These are phyloP conservation scores for Mythimna ferrago DNA, from an alignment of 2,888 invertebrate species.

Conservation along the genomic window DNA sequence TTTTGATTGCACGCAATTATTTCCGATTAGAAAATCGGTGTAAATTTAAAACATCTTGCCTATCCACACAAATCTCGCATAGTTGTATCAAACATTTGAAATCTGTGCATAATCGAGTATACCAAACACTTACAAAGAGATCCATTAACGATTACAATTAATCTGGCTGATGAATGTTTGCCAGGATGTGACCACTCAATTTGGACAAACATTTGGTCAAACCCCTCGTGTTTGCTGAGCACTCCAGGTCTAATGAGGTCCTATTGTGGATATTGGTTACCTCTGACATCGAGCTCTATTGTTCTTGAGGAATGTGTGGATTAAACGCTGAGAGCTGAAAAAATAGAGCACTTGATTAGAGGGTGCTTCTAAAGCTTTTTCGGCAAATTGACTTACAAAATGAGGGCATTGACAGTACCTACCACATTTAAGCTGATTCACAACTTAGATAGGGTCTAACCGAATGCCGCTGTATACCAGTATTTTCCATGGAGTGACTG, in stretches of 20 bases:
- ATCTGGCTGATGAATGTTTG: slow-evolving; percentile 89
- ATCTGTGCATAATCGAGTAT: slow-evolving; percentile 68
- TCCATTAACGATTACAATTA: slow-evolving; percentile 87
- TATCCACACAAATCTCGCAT: slow-evolving; percentile 21
- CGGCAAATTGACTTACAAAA: slow-evolving; percentile 6
- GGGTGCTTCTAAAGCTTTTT: slow-evolving; percentile 11
- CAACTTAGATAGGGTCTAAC: no score
- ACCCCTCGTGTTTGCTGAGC: slow-evolving; percentile 83
- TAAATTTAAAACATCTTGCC: slow-evolving; percentile 4
- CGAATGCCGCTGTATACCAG: no score
- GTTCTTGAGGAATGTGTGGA: slow-evolving; percentile 54
- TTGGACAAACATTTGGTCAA: slow-evolving; percentile 81
- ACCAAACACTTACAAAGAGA: slow-evolving; percentile 78
- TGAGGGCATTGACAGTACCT: neutral
- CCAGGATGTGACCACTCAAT: slow-evolving; percentile 82
- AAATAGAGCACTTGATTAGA: slow-evolving; percentile 36
- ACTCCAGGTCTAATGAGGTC: slow-evolving; percentile 85
- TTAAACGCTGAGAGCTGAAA: slow-evolving; percentile 38
- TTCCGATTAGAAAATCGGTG: neutral
- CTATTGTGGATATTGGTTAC: slow-evolving; percentile 73
- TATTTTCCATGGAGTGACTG: no score
- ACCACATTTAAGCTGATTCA: no score
- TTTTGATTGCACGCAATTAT: neutral
- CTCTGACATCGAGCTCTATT: slow-evolving; percentile 61
- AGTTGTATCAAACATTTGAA: slow-evolving; percentile 56